Percentiles rank a stretch among this genome's conserved stretches.
phyloP scores from a whole-genome alignment of 1,140 invertebrate species.

The Bombyx mandarina region DNA sequence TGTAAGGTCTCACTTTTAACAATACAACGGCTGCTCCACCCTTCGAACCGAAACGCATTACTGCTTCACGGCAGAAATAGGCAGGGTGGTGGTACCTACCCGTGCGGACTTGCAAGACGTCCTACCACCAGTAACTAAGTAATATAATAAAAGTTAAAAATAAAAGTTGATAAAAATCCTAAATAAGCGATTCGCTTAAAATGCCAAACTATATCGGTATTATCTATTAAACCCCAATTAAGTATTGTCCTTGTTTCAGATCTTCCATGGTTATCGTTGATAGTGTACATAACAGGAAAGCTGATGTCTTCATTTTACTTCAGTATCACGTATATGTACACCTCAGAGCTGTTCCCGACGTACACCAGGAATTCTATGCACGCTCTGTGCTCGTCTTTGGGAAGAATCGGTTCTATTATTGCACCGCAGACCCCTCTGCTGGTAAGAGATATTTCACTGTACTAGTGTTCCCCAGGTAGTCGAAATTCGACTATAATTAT shows the following conservation, averaged over 20 bases:
- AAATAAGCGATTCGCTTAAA: not conserved
- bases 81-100: too few species aligned
- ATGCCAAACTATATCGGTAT: too few species aligned
- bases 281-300: conserved; percentile 72
- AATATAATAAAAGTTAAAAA: too few species aligned
- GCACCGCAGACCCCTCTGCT: conserved; percentile 74
- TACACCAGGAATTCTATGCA: conserved; percentile 76
- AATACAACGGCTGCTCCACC: too few species aligned
- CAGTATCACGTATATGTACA: conserved; percentile 75
- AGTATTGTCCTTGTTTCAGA: conserved; percentile 21
- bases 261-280: conserved; percentile 36
- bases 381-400: conserved; percentile 77
- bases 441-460: conserved; percentile 26
- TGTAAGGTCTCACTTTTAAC: too few species aligned
- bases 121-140: not conserved
- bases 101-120: too few species aligned
- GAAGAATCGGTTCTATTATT: conserved; percentile 74
- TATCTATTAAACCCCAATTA: too few species aligned
- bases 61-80: not conserved
- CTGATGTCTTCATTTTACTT: conserved; percentile 74
- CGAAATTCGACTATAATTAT: too few species aligned
- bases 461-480: too few species aligned
- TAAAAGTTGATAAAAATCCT: not conserved
- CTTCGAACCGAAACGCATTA: too few species aligned
- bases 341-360: conserved; percentile 79